Evolutionary conservation across 1,140 invertebrate species (phyloP), one percentile per base, ranked within the genome.

Genomic region (Drosophila repletoides): DNA sequence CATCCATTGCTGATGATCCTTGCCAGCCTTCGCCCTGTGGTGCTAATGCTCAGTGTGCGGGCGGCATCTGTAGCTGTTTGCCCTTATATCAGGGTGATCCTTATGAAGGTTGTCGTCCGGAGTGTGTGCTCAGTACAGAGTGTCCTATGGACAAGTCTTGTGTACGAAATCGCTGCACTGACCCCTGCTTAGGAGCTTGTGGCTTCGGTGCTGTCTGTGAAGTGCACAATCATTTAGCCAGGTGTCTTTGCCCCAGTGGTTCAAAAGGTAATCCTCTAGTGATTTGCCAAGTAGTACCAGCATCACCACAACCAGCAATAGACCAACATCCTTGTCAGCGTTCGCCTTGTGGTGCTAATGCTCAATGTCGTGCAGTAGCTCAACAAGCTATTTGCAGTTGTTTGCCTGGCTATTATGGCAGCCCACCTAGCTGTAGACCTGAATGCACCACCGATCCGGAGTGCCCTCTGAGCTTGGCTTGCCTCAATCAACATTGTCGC

Each of bases 71-170:
- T 88, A 55, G 84, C 72, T 68, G 91, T 76, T 83, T 95, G 60
- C 68, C 94, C 0, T 94, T 95, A 79, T 96, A 96, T 86, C 95
- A 94, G 61, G 95, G 95, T 22, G 92, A 93, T 88, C 93, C 94
- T 2, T 94, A 94, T 52, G 77, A 91, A 64, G 93, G 92, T 1
- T 97, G 96, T 90, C 91, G 95, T 69, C 96, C 95, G 9, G 95
- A 97, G 91, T 97, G 96, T 89, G 93, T 95, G 0, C 92, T 95
- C 72, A 97, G 95, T 89, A 93, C 95, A 1, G 96, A 97, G 67
- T 97, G 96, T 88, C 91, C 94, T 0, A 91, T 93, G 45, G 91
- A 93, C 34, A 95, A 93, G 88, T 93, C 95, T 2, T 97, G 96
- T 80, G 93, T 93, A 46, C 93, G 93, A 64, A 93, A 94, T 66